A percentile compares a stretch with the other conserved stretches of the same genome.
These are phyloP conservation scores for Acholoe squamosa DNA, from an alignment of 2,888 invertebrate species.

Conservation along the genomic window DNA sequence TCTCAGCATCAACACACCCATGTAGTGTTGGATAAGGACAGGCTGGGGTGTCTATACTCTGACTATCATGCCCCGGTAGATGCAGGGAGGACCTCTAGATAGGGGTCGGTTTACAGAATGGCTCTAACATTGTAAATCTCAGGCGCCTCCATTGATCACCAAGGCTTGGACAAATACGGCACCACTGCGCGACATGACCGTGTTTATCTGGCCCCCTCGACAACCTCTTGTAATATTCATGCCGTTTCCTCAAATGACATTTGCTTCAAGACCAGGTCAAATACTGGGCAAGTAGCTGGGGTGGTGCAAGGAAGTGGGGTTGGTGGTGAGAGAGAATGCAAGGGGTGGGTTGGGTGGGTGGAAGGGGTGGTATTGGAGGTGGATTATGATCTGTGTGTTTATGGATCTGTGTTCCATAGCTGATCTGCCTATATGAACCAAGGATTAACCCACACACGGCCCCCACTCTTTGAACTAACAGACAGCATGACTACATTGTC, in stretches of 20 bases:
- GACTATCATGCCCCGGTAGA: too few species aligned
- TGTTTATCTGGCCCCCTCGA: background rate
- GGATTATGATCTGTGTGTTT: too few species aligned
- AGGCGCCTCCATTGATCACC: background rate
- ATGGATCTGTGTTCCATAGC: too few species aligned
- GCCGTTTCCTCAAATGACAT: constrained; percentile 20
- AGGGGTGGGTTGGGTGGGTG: background rate
- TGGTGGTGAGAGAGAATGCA: background rate
- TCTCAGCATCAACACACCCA: too few species aligned
- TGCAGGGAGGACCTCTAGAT: background rate
- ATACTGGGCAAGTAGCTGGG: background rate
- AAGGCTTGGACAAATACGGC: background rate
- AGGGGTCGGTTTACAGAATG: background rate
- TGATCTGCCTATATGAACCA: too few species aligned
- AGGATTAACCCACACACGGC: too few species aligned
- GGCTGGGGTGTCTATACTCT: too few species aligned
- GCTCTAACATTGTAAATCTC: constrained; percentile 26
- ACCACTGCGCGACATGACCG: background rate
- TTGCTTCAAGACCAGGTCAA: constrained; percentile 12
- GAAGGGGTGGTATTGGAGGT: background rate
- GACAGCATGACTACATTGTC: too few species aligned
- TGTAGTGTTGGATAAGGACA: too few species aligned
- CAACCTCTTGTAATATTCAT: background rate
- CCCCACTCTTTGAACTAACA: too few species aligned
- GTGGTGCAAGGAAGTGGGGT: background rate